Conservation (phyloP, 1,140 invertebrate genomes). For the Ridgeia piscesae region DNA sequence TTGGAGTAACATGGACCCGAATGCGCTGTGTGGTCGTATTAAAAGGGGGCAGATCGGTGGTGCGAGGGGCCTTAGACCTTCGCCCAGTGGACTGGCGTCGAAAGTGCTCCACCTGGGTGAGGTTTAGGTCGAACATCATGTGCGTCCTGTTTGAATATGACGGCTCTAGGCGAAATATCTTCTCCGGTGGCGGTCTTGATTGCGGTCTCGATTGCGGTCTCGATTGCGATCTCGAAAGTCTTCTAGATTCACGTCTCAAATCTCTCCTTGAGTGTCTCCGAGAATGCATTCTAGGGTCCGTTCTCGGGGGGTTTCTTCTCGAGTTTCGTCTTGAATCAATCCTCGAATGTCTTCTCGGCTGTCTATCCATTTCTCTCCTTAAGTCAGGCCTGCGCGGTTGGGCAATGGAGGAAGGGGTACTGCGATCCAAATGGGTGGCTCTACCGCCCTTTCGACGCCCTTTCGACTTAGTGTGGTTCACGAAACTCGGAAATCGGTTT, state of each 20-base stretch:
- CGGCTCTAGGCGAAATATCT: not conserved
- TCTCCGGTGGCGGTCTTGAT: not conserved
- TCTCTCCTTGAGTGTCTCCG: not conserved
- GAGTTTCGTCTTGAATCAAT: not conserved
- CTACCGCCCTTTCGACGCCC: not conserved
- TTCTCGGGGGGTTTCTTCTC: not conserved
- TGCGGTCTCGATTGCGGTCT: not conserved
- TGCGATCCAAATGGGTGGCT: not conserved
- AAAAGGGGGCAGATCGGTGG: not conserved
- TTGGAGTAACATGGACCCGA: not conserved
- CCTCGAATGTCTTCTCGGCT: not conserved
- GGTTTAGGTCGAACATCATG: not conserved
- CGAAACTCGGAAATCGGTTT: not conserved
- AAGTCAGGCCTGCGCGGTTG: not conserved
- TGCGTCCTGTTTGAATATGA: not conserved
- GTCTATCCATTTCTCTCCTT: not conserved
- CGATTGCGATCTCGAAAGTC: not conserved
- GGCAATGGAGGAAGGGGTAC: not conserved
- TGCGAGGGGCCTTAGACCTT: not conserved
- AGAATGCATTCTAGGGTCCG: not conserved
- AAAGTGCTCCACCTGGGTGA: not conserved
- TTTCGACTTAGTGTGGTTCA: not conserved
- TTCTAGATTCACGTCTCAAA: not conserved
- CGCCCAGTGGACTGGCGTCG: not conserved
- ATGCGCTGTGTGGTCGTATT: not conserved